Base-by-base conservation (phyloP, 2,888 invertebrate genomes). In the Parnassius apollo region DNA sequence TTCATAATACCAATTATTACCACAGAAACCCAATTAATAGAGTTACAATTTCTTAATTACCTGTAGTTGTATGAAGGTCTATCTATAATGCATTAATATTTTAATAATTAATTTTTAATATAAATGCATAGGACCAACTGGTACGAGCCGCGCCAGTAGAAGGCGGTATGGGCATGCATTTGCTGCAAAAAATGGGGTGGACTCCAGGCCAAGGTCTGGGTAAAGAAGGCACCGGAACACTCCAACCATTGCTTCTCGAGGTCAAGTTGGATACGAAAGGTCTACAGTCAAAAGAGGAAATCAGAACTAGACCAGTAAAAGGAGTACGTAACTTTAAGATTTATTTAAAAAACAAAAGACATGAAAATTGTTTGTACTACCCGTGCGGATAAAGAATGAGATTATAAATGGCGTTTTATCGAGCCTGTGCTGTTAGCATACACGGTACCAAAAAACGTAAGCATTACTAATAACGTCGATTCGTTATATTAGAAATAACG, bases 131-230 rank as follows among this genome's bases (percentile, higher is more conserved):
- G 96, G 98, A 99, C 91, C 98, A 98, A 89, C 93, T 99, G 70
- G 95, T 95, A 69, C 95, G 94, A 11, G 97, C 98, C n/a, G 95
- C 96, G 64, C 98, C 98, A 0, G 96, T 99, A 1, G 95, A 95
- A 57, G 96, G 98, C 61, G 99, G 99, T 11, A 97, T 99, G 95
- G 99, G 99, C 25, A 98, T 98, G 98, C 96, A 96, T 72, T 93
- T 99, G 67, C 93, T 99, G 55, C 97, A 98, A 92, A 99, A 98
- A 93, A 99, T 99, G 99, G 99, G 99, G 53, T 99, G 99, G 99
- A 95, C 95, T 69, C 98, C 98, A 0, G 99, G 99, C 0, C 97
- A 97, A 85, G 99, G 99, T 42, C 93, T 99, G 59, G 99, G 99
- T 48, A 98, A 98, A 82, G 96, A 98, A 79, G 98, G 97, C 78